Evolutionary conservation across 2,113 vertebrate genomes (phyloP), one percentile per base, ranked within the genome.

Genomic region (Leptocoma aspasia): DNA sequence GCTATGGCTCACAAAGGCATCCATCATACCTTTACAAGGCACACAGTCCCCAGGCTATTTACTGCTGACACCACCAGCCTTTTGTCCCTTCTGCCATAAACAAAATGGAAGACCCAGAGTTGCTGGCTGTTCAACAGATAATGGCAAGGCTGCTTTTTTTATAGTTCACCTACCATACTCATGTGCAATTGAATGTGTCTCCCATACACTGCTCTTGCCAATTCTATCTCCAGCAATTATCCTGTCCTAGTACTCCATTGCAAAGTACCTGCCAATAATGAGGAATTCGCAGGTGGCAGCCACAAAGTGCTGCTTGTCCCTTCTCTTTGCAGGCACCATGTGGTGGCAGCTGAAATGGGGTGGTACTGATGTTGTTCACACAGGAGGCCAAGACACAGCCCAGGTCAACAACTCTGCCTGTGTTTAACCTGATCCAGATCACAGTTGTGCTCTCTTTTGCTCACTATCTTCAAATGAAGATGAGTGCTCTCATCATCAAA

Each of bases 221-320:
- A 97, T 89, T 98, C 96, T 82, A 75, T 97, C 97, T 98, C 94
- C 90, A 96, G 97, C 96, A 98, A 98, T 98, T 98, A 97, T 97
- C 92, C 95, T 86, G 92, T 97, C 96, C 96, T 65, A 94, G 94
- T 73, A 69, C 65, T 96, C 94, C 95, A 59, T 50, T 77, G 97
- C 84, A 91, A 85, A 82, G 92, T 96, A 97, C 97, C 97, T 98
- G 97, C 97, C 97, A 98, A 96, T 90, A 97, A 94, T 45, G 92
- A 97, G 96, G 96, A 76, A 94, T 86, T 96, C 66, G 88, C 98
- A 98, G 98, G 98, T 98, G 98, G 97, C 81, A 56, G 95, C 90
- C 54, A 94, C 70, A 64, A 91, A 70, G 73, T 47, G 5, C 80
- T 87, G 89, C 69, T 93, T 93, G 68, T 82, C 56, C 68, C 79